A percentile compares a stretch with the other conserved stretches of the same genome.
Conservation (phyloP, 2,888 invertebrate genomes). For the Achlya flavicornis region DNA sequence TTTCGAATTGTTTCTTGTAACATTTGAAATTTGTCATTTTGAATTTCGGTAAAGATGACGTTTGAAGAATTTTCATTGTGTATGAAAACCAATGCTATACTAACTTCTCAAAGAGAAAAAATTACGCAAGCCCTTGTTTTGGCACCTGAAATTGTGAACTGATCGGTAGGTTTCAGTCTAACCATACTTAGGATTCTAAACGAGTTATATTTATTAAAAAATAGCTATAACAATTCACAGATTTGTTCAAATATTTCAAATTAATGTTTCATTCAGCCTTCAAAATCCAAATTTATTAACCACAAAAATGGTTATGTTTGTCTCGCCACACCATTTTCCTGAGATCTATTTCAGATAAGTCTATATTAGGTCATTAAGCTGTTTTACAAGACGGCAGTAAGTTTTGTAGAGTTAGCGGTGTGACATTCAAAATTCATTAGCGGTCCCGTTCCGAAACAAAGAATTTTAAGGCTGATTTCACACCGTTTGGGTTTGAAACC, state of each 20-base stretch:
- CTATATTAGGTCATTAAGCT: neutral
- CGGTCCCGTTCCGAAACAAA: constrained; percentile 46
- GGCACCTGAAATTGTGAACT: too few relatives aligned
- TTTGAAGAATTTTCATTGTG: neutral
- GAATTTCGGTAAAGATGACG: neutral
- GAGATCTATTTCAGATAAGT: neutral
- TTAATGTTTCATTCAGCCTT: neutral
- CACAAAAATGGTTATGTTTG: constrained; percentile 2
- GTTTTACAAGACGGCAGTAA: neutral
- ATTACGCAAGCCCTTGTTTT: neutral
- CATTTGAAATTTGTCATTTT: neutral
- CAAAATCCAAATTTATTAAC: constrained; percentile 3
- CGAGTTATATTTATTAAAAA: neutral
- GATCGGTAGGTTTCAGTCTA: too few relatives aligned
- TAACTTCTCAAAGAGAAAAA: too few relatives aligned
- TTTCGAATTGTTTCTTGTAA: neutral
- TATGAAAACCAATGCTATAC: neutral
- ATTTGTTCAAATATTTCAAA: neutral
- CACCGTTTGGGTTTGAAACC: constrained; percentile 53
- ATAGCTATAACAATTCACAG: neutral
- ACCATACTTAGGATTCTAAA: too few relatives aligned
- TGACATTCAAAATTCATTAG: constrained; percentile 29
- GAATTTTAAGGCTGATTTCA: constrained; percentile 55
- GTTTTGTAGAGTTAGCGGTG: constrained; percentile 18
- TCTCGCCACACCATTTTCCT: neutral